Percentiles rank a stretch among this genome's conserved stretches.
Conservation (phyloP, 2,888 invertebrate species). For the Ecdyonurus torrentis region DNA sequence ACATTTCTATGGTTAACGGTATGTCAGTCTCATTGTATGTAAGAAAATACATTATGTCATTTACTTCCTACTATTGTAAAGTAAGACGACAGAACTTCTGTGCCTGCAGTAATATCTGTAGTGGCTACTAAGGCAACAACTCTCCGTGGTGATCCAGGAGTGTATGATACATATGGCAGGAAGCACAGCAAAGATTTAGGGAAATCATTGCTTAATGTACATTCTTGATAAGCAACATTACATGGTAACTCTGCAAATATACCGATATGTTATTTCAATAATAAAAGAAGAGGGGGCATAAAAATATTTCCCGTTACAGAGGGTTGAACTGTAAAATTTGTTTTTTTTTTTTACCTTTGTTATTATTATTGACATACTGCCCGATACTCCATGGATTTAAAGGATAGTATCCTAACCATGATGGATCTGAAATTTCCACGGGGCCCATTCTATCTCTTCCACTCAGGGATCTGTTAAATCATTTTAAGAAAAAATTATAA, state of each 20-base stretch:
- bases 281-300: background rate
- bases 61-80: slow-evolving; percentile 4
- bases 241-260: slow-evolving; percentile 22
- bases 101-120: slow-evolving; percentile 23
- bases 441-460: slow-evolving; percentile 24
- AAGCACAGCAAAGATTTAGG: slow-evolving; percentile 22
- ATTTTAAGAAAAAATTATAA: no score
- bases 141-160: slow-evolving; percentile 17
- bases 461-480: slow-evolving; percentile 24
- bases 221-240: slow-evolving; percentile 32
- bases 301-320: no score
- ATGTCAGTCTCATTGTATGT: no score
- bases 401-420: slow-evolving; percentile 18
- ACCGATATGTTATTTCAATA: background rate
- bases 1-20: no score
- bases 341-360: slow-evolving; percentile 19
- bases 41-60: no score
- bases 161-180: slow-evolving; percentile 28
- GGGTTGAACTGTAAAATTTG: no score
- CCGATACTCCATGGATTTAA: slow-evolving; percentile 29
- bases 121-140: slow-evolving; percentile 27
- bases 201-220: slow-evolving; percentile 21
- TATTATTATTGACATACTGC: slow-evolving; percentile 32
- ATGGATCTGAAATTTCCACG: slow-evolving; percentile 20
- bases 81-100: slow-evolving; percentile 26